Conservation (phyloP, 2,888 invertebrate genomes). For the Notocelia uddmanniana region DNA sequence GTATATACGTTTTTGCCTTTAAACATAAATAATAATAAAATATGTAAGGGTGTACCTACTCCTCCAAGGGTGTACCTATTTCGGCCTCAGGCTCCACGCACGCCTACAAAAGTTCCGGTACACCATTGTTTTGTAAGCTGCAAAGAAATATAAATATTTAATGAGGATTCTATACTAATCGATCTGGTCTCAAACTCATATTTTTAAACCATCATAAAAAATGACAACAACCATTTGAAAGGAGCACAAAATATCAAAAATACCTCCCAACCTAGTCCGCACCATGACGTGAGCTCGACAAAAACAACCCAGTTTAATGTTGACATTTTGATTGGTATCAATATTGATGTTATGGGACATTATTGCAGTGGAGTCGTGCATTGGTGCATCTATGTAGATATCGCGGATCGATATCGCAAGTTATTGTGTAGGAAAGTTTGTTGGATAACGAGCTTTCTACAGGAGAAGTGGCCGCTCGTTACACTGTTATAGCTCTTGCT, state of each 20-base stretch:
- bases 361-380: constrained; percentile 44
- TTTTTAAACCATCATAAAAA: not conserved
- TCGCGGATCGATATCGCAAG: constrained; percentile 39
- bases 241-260: not conserved
- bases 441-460: constrained; percentile 60
- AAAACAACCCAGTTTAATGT: constrained; percentile 31
- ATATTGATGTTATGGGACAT: constrained; percentile 45
- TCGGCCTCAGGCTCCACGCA: no score
- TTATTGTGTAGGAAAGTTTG: constrained; percentile 45
- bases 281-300: constrained; percentile 4
- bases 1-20: no score
- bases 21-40: no score
- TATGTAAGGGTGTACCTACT: no score
- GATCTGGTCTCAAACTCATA: no score
- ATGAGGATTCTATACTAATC: no score
- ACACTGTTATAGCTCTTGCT: constrained; percentile 48
- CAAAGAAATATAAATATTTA: no score
- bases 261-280: not conserved
- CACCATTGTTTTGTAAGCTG: no score
- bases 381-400: constrained; percentile 45
- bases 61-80: no score
- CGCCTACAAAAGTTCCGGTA: no score
- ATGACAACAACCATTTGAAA: not conserved
- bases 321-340: constrained; percentile 45
- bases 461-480: constrained; percentile 50